These are phyloP conservation scores for Therioaphis trifolii DNA, from an alignment of 2,888 invertebrate species.

Conservation along the genomic window DNA sequence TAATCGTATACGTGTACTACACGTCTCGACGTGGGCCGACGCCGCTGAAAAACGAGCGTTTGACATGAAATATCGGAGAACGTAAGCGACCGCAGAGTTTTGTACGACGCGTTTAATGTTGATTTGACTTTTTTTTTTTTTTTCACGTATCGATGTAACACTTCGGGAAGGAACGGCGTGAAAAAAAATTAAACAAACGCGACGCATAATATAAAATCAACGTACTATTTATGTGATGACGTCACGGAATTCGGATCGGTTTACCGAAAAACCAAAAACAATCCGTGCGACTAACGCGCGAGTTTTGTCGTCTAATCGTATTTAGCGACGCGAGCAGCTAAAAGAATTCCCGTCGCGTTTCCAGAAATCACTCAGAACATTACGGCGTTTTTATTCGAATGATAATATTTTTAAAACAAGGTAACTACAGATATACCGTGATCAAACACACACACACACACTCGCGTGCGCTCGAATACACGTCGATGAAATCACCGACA, in stretches of 20 bases:
- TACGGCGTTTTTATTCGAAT: not conserved
- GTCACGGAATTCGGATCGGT: not conserved
- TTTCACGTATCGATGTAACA: too few species aligned
- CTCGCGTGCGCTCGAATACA: too few species aligned
- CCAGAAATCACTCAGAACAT: not conserved
- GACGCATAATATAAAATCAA: not conserved
- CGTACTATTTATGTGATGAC: not conserved
- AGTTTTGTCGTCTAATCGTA: not conserved
- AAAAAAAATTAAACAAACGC: not conserved
- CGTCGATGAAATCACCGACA: slow-evolving; percentile 9
- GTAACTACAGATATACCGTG: not conserved
- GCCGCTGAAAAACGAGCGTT: not conserved
- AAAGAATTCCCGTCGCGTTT: not conserved
- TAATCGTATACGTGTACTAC: not conserved
- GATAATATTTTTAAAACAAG: not conserved
- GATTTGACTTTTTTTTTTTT: not conserved
- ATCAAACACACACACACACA: not conserved
- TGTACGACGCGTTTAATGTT: not conserved
- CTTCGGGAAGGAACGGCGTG: not conserved
- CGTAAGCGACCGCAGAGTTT: not conserved
- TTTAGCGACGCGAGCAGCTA: not conserved
- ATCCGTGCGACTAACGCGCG: not conserved
- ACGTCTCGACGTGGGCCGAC: not conserved
- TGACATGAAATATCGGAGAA: not conserved
- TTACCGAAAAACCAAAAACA: not conserved